Conservation (phyloP, 2,113 vertebrate species). For the Microtus ochrogaster region DNA sequence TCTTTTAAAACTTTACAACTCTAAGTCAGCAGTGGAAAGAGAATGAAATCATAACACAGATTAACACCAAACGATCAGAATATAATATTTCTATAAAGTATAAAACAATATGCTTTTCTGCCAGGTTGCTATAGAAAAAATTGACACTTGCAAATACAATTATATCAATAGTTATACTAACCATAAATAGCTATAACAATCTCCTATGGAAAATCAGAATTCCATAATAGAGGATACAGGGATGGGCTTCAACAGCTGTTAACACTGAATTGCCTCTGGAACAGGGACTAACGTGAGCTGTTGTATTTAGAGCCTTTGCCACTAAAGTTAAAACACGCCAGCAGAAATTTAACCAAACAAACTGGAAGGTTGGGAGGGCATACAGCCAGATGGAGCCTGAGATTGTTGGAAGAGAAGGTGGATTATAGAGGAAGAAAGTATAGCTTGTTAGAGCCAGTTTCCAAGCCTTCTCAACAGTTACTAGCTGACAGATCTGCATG, state of each 20-base stretch:
- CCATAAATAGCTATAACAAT: neutral
- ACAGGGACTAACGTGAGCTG: neutral
- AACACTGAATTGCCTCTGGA: neutral
- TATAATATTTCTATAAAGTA: neutral
- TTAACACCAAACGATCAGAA: neutral
- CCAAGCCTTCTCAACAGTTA: neutral
- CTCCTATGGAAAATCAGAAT: neutral
- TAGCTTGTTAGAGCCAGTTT: neutral
- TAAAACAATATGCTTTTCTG: neutral
- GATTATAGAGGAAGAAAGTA: neutral
- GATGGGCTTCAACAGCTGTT: neutral
- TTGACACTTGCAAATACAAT: neutral
- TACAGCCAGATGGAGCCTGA: neutral
- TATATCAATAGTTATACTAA: neutral
- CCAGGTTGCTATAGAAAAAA: neutral
- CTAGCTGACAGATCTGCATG: neutral
- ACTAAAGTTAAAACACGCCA: neutral
- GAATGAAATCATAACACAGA: constrained; percentile 10
- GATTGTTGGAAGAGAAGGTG: neutral
- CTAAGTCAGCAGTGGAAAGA: neutral
- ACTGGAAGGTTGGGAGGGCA: neutral
- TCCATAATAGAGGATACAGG: neutral
- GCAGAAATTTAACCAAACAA: neutral
- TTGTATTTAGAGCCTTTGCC: neutral
- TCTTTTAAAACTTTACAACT: neutral